phyloP scores from a whole-genome alignment of 2,797 vertebrate species.

The Novumbra hubbsi region DNA sequence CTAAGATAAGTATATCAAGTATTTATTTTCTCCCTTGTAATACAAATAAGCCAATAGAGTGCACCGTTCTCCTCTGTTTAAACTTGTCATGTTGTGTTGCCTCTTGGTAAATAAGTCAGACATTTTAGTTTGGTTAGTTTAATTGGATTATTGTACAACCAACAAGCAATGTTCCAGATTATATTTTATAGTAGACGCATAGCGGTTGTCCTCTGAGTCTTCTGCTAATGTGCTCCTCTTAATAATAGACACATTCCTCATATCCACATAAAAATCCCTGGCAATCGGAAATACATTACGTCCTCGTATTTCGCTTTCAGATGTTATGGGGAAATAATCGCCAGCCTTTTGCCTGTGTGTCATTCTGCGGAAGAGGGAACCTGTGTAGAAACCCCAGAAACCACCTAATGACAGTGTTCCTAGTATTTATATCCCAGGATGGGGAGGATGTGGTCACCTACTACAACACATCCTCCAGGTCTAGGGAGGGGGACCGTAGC shows the following conservation, averaged over 20 bases:
- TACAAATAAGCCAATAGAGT: background rate
- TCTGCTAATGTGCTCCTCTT: slow-evolving; percentile 36
- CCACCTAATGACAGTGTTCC: slow-evolving; percentile 62
- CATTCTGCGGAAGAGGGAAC: slow-evolving; percentile 54
- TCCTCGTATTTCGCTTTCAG: slow-evolving; percentile 28
- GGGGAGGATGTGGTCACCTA: slow-evolving; percentile 25
- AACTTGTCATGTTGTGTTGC: background rate
- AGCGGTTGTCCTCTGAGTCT: background rate
- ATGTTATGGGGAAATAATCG: slow-evolving; percentile 48
- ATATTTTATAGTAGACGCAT: background rate
- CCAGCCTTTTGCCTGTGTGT: slow-evolving; percentile 49
- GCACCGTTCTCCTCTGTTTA: background rate
- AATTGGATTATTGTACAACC: background rate
- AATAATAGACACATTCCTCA: slow-evolving; percentile 38
- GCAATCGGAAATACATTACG: slow-evolving; percentile 29
- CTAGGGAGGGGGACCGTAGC: background rate
- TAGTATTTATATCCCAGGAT: slow-evolving; percentile 57
- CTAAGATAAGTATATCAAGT: too few species aligned
- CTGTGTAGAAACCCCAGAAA: slow-evolving; percentile 55
- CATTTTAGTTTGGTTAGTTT: background rate
- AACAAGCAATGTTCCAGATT: slow-evolving; percentile 8
- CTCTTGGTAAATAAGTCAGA: background rate
- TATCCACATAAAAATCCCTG: slow-evolving; percentile 32
- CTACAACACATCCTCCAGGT: background rate
- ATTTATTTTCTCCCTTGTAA: too few species aligned